Base-by-base conservation (phyloP, 2,888 invertebrate genomes). In the Melieria omissa region DNA sequence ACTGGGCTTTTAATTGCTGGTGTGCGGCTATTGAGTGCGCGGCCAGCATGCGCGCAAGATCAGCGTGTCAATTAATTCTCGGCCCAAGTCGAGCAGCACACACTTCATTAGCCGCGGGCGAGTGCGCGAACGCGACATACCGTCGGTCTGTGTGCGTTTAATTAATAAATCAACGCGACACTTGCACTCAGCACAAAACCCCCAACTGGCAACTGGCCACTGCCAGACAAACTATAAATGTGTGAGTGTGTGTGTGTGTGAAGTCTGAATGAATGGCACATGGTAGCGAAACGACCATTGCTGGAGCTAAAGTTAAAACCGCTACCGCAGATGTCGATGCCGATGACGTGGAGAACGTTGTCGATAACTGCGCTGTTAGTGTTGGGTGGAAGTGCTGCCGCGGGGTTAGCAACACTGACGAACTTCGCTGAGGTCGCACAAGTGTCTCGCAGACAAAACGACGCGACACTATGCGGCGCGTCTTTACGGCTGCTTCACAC, bases 151-250 rank as follows among this genome's bases (percentile, higher is more conserved):
- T 52, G 74, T 64, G 52, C 80, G 79, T 80, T 84, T 83, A 84
- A 84, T 84, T 84, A 84, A 84, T 84, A 84, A 84, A 84, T 84
- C 84, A 84, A 84, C 84, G 81, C 82, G 84, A 82, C 84, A 84
- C 83, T 82, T 82, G 80, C 80, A 78, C 80, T 70, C 49, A 9
- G n/a, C 29, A 29, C 29, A 29, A 29, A 29, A 1, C 54, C 54
- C 54, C 61, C 46, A 9, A 65, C 16, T 54, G 9, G 44, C 42
- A 63, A 29, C 29, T 46, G 9, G 65, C 9, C 45, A 42, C 29
- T n/a, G 29, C n/a, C 58, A 55, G 57, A 49, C 12, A 29, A 29
- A 29, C 52, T 47, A 44, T 10, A 69, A 52, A 67, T 10, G 55
- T 54, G 42, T 46, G 65, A 55, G 54, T 69, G 62, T 49, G 46